Evolutionary conservation across 2,888 invertebrate genomes (phyloP), one percentile per base, ranked within the genome.

Genomic region (Platerodrilus igneus): DNA sequence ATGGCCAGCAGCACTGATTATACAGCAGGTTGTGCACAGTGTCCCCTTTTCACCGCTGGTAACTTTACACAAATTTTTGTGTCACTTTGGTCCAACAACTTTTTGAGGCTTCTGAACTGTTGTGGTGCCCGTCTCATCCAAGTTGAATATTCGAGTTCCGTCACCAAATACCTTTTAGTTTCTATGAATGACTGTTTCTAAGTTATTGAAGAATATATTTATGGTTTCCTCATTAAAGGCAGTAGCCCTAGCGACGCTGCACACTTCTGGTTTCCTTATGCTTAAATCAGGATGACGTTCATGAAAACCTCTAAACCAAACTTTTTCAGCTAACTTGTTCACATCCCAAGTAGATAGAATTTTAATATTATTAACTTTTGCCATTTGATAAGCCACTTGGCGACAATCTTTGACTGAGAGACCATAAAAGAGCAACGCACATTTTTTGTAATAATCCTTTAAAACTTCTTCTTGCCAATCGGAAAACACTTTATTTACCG

Each of bases 81-180:
- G 20, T 3, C 57, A 58, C 44, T 51, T 55, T 35, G 39, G 46
- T 9, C 60, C 63, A 40, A 66, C 28, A n/a, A 65, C 54, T 46
- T 55, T 60, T 6, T 47, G 45, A 2, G 60, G 56, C 32, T 56
- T 60, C 40, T 62, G 60, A 1, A 62, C 62, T 3, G 60, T 66
- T 15, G 56, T 60, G 0, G 58, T 50, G 3, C 53, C 56, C 13
- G 61, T 64, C 50, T 64, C 60, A 49, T 64, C 60, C 17, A 60
- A 22, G 48, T 64, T 66, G 29, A 42, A 64, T 9, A 65, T 53
- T 28, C 58, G 51, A 4, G 53, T 57, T 14, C 55, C 56, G 48
- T 56, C 48, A 4, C 51, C 50, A 46, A 58, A 47, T n/a, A 23
- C 31, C 17, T n/a, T n/a, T n/a, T 44, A 42, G 17, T 38, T 29